Evolutionary conservation across 1,140 invertebrate species (phyloP).

Genomic region (Limonius californicus): DNA sequence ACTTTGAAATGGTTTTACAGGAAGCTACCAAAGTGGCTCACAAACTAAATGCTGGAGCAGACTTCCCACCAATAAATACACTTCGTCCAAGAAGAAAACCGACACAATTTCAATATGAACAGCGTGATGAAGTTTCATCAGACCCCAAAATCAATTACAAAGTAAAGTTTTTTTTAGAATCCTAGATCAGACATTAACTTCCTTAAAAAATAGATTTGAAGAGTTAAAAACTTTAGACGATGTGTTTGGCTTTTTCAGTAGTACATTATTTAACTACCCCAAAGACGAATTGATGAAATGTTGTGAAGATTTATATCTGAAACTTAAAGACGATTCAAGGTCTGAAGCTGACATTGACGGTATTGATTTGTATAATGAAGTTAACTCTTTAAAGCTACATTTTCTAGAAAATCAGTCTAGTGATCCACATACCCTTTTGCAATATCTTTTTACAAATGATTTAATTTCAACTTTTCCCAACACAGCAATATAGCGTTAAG

Average conservation of each 20-base stretch:
- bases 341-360: slow-evolving; percentile 23
- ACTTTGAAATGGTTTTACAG: slow-evolving; percentile 25
- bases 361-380: slow-evolving; percentile 24
- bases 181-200: slow-evolving; percentile 7
- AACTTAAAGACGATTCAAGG: slow-evolving; percentile 18
- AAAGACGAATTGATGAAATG: slow-evolving; percentile 16
- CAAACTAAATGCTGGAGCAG: slow-evolving; percentile 19
- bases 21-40: slow-evolving; percentile 25
- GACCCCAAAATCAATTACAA: slow-evolving; percentile 19
- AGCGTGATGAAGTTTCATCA: slow-evolving; percentile 21
- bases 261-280: slow-evolving; percentile 17
- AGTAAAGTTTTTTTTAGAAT: background rate
- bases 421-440: slow-evolving; percentile 3
- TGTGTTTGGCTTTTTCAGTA: slow-evolving; percentile 11
- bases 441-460: slow-evolving; percentile 13
- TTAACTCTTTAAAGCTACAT: slow-evolving; percentile 14
- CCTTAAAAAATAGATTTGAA: slow-evolving; percentile 23
- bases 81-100: slow-evolving; percentile 20
- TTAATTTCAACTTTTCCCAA: background rate
- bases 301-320: slow-evolving; percentile 10
- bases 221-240: slow-evolving; percentile 15
- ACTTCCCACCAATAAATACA: slow-evolving; percentile 24
- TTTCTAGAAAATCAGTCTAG: slow-evolving; percentile 14
- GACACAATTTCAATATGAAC: slow-evolving; percentile 24
- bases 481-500: slow-evolving; percentile 7